Percentiles rank a stretch among this genome's conserved stretches.
Conservation (phyloP, 2,797 vertebrate genomes). For the Perodicticus potto region DNA sequence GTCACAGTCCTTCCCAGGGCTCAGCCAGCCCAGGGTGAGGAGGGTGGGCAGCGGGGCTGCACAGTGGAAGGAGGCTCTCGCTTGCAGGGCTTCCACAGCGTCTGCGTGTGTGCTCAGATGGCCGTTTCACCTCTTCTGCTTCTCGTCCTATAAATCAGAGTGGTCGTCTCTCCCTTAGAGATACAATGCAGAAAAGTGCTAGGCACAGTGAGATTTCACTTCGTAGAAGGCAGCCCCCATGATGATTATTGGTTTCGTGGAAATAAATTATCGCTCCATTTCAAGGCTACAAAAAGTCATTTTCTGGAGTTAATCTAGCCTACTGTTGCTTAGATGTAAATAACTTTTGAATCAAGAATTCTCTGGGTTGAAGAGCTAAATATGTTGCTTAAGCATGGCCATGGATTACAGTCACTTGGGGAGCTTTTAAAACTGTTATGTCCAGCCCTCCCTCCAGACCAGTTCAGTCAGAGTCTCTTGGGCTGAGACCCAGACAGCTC, state of each 20-base stretch:
- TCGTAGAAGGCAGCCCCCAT: background rate
- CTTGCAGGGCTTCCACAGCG: background rate
- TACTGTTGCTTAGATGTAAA: conserved; percentile 6
- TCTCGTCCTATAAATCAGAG: background rate
- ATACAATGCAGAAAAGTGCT: background rate
- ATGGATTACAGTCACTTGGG: background rate
- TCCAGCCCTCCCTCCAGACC: background rate
- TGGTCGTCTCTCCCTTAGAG: background rate
- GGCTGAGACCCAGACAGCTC: background rate
- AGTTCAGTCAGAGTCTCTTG: background rate
- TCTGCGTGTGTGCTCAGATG: background rate
- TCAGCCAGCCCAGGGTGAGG: background rate
- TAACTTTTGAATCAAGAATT: conserved; percentile 42
- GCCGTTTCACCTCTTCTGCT: background rate
- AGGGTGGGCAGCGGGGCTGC: background rate
- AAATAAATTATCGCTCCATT: conserved; percentile 23
- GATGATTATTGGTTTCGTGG: background rate
- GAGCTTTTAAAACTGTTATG: background rate
- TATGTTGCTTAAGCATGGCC: background rate
- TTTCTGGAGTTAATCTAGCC: conserved; percentile 50
- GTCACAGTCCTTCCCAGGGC: background rate
- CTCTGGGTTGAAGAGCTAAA: background rate
- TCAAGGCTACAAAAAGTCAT: background rate
- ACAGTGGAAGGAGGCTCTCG: background rate
- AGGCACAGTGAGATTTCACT: background rate